Percentiles rank a stretch among this genome's conserved stretches.
These are phyloP conservation scores for Lithodes maja DNA, from an alignment of 2,888 invertebrate species.

Conservation along the genomic window DNA sequence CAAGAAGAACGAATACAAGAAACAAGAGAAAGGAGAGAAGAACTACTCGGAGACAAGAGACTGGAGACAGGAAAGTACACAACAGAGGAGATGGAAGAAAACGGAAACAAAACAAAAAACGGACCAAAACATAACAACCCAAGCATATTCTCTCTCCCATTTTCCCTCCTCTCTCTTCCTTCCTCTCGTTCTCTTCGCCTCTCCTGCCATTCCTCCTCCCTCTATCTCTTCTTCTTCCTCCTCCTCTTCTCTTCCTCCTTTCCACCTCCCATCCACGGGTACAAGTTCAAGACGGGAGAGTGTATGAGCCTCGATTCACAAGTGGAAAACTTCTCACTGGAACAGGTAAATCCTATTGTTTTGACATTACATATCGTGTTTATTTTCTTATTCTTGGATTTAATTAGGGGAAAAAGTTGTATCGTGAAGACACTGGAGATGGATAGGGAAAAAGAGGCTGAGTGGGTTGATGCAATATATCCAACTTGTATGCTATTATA, in stretches of 20 bases:
- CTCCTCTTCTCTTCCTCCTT: neutral
- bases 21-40: neutral
- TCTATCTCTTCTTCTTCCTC: neutral
- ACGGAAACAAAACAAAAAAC: neutral
- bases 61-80: neutral
- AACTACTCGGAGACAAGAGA: neutral
- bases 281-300: neutral
- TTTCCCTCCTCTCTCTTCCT: neutral
- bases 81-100: neutral
- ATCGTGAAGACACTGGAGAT: no score
- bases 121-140: neutral
- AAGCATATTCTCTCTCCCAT: neutral
- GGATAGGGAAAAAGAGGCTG: no score
- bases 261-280: neutral
- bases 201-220: neutral
- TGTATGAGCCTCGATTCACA: neutral
- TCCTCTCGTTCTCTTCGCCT: neutral
- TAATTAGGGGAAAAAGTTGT: no score
- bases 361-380: neutral
- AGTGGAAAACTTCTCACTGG: neutral
- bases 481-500: no score
- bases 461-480: no score
- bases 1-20: neutral
- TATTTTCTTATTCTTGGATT: no score
- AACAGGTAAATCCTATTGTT: neutral